phyloP scores from a whole-genome alignment of 2,113 vertebrate species.

The Camelus dromedarius region DNA sequence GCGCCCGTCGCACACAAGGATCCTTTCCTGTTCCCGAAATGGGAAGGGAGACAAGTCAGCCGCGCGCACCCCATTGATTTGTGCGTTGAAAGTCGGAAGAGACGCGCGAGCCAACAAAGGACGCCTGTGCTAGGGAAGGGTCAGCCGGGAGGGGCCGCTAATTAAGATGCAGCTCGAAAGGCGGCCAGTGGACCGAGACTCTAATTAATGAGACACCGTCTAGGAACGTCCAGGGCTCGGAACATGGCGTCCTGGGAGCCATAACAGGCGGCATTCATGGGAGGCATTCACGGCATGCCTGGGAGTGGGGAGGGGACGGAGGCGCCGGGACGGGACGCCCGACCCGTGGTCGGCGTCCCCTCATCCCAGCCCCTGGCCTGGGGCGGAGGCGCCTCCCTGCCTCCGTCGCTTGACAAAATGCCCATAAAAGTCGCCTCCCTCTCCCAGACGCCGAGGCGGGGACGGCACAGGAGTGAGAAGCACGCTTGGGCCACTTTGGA shows the following conservation, averaged over 20 bases:
- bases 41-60: not conserved
- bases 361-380: not conserved
- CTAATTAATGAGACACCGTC: not conserved
- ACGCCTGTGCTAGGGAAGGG: not conserved
- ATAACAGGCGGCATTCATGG: not conserved
- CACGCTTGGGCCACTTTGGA: not conserved
- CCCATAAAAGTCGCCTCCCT: too few species aligned
- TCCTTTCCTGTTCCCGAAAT: not conserved
- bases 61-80: conserved; percentile 5
- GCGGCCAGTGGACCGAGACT: not conserved
- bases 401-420: not conserved
- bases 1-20: not conserved
- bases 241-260: not conserved
- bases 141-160: not conserved
- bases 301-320: not conserved
- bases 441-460: not conserved
- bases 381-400: not conserved
- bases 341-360: not conserved
- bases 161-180: not conserved
- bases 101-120: not conserved
- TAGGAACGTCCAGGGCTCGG: not conserved
- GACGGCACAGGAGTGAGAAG: accelerated
- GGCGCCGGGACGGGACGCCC: not conserved
- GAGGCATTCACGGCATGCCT: too few species aligned
- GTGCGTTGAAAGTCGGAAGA: not conserved